These are phyloP conservation scores for Gymnothorax reevesii DNA, from an alignment of 2,797 vertebrate genomes.

Conservation along the genomic window DNA sequence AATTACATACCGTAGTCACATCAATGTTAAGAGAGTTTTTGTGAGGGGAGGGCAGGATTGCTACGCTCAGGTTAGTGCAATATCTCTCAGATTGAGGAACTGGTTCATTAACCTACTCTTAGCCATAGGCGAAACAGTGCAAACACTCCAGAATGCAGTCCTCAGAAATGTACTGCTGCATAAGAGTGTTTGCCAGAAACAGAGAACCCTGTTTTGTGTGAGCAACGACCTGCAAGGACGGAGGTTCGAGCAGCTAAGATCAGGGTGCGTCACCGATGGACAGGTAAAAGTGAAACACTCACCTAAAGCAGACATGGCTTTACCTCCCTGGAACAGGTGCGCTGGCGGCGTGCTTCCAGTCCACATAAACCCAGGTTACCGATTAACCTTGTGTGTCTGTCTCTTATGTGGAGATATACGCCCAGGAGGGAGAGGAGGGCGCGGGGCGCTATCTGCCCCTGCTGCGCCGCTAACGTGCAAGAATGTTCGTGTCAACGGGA, in stretches of 20 bases:
- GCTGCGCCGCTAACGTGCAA: slow-evolving; percentile 78
- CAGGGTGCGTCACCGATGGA: background rate
- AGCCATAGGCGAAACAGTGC: background rate
- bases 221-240: background rate
- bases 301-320: slow-evolving; percentile 71
- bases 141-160: background rate
- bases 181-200: background rate
- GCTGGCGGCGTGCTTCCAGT: slow-evolving; percentile 24
- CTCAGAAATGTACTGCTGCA: background rate
- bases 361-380: slow-evolving; percentile 42
- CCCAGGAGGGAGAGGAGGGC: slow-evolving; percentile 29
- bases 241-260: background rate
- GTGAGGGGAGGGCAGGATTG: background rate
- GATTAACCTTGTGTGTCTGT: slow-evolving; percentile 39
- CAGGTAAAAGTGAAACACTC: slow-evolving; percentile 58
- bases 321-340: slow-evolving; percentile 39
- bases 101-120: background rate
- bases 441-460: slow-evolving; percentile 62
- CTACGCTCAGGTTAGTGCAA: background rate
- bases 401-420: background rate
- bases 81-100: background rate
- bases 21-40: background rate
- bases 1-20: background rate
- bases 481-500: slow-evolving; percentile 75
- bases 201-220: background rate